Conservation (phyloP, 2,888 invertebrate species). For the Eremobia ochroleuca region DNA sequence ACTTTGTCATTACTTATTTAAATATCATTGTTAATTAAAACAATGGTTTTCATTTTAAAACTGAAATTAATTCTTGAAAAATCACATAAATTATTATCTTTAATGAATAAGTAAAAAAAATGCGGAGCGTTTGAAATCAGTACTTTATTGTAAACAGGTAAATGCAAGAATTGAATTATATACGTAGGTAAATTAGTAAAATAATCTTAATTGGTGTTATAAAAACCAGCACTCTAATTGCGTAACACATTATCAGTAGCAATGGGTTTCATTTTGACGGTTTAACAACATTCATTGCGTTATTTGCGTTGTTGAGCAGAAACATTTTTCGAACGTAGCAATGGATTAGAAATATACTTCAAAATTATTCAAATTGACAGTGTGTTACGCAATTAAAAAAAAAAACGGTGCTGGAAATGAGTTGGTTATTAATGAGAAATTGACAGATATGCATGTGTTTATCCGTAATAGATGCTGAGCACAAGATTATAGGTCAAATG, state of each 20-base stretch:
- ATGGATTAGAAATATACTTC: no score
- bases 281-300: no score
- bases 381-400: no score
- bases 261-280: no score
- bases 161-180: background rate
- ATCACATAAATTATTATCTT: no score
- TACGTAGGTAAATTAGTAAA: background rate
- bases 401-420: no score
- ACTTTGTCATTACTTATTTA: background rate
- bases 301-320: no score
- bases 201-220: background rate
- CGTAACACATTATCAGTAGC: no score
- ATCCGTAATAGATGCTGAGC: slow-evolving; percentile 36
- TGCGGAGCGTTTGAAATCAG: background rate
- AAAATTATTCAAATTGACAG: no score
- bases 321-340: no score
- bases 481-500: slow-evolving; percentile 36
- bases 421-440: background rate
- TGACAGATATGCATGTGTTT: slow-evolving; percentile 33
- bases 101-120: background rate
- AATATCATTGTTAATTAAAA: background rate
- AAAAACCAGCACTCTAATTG: no score
- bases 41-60: background rate
- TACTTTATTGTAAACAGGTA: background rate
- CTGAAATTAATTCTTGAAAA: background rate